Percentiles rank a stretch among this genome's conserved stretches.
These are phyloP conservation scores for Asarcornis scutulata DNA, from an alignment of 2,113 vertebrate genomes.

Conservation along the genomic window DNA sequence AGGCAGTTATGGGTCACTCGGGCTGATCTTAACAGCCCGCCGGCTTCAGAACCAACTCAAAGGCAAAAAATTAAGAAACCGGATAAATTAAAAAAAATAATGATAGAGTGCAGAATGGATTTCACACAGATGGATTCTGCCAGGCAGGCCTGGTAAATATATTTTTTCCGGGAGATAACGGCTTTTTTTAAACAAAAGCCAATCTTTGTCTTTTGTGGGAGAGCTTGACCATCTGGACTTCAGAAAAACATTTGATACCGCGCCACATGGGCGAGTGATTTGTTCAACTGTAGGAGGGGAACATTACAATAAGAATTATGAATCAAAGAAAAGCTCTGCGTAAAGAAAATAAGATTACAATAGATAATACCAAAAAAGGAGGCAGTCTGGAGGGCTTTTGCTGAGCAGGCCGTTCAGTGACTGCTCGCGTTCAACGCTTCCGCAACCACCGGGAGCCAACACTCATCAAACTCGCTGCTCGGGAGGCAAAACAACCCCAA, in stretches of 20 bases:
- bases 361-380: constrained; percentile 32
- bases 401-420: constrained; percentile 30
- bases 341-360: neutral
- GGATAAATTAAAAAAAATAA: neutral
- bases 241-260: neutral
- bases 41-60: neutral
- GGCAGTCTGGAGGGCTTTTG: neutral
- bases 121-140: neutral
- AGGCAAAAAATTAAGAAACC: neutral
- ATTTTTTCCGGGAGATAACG: neutral
- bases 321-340: constrained; percentile 41
- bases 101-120: neutral
- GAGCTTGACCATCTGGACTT: constrained; percentile 67
- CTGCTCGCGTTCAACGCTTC: neutral
- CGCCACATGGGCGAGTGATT: constrained; percentile 9
- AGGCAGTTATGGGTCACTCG: neutral
- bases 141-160: neutral
- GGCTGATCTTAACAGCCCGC: neutral
- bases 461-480: neutral
- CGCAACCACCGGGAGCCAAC: neutral
- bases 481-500: neutral
- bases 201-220: constrained; percentile 52
- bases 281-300: constrained; percentile 37
- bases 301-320: constrained; percentile 29
- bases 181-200: constrained; percentile 21